phyloP scores from a whole-genome alignment of 2,797 vertebrate species.

The Martes flavigula region DNA sequence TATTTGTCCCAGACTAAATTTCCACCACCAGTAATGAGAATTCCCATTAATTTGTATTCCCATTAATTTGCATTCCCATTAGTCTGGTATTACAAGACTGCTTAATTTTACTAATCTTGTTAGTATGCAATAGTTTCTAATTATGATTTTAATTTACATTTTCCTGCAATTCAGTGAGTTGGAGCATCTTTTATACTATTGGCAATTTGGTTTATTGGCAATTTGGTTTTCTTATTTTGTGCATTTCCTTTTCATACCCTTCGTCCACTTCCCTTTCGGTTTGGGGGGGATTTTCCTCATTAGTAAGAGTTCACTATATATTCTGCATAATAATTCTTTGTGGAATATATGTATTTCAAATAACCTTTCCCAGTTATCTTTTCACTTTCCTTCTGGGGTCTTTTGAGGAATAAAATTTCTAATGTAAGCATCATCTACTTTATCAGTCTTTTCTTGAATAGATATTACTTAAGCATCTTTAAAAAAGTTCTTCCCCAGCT shows the following conservation, averaged over 20 bases:
- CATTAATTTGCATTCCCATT: background rate
- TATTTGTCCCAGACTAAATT: background rate
- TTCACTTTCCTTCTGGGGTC: background rate
- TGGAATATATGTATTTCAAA: background rate
- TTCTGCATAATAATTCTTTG: background rate
- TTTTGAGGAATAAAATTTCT: background rate
- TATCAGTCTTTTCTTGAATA: background rate
- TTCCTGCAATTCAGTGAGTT: background rate
- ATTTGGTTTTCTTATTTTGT: background rate
- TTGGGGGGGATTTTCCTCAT: background rate
- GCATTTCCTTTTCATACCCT: background rate
- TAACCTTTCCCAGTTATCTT: background rate
- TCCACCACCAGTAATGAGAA: background rate
- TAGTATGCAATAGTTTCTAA: background rate
- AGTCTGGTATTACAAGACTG: background rate
- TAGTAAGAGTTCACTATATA: background rate
- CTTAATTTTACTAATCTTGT: background rate
- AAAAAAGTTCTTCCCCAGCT: background rate
- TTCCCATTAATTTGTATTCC: background rate
- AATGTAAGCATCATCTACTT: background rate
- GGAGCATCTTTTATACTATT: background rate
- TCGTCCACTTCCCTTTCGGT: background rate
- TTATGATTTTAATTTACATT: constrained; percentile 9
- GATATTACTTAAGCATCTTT: background rate
- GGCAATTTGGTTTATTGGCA: background rate